These are phyloP conservation scores for Sebastes dallii DNA, from an alignment of 2,797 vertebrate species.

Conservation along the genomic window DNA sequence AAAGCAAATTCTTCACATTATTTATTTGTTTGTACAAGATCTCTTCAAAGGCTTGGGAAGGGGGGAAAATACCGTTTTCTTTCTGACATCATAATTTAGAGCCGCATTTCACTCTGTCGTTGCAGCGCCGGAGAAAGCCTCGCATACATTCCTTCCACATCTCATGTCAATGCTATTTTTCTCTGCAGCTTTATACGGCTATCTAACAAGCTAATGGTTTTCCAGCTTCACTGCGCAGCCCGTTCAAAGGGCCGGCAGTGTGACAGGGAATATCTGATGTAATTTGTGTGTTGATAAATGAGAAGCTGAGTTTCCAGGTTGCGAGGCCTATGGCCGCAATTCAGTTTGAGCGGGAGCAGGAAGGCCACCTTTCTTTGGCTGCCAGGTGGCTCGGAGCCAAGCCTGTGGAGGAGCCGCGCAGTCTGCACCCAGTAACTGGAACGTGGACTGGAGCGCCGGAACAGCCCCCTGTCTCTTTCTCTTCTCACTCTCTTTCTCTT, in stretches of 20 bases:
- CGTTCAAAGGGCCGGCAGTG: conserved; percentile 73
- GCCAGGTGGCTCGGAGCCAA: conserved; percentile 85
- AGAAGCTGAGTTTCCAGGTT: conserved; percentile 83
- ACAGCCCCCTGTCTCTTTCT: conserved; percentile 68
- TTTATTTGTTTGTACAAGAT: conserved; percentile 79
- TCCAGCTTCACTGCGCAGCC: conserved; percentile 62
- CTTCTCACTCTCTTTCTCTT: conserved; percentile 22
- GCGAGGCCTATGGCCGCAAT: conserved; percentile 77
- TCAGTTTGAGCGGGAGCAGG: conserved; percentile 81
- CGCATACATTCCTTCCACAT: conserved; percentile 78
- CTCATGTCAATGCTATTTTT: conserved; percentile 75
- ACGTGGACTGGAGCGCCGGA: conserved; percentile 72
- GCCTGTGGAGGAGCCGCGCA: conserved; percentile 81
- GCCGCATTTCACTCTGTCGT: conserved; percentile 73
- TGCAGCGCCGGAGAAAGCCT: conserved; percentile 64
- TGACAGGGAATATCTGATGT: conserved; percentile 82
- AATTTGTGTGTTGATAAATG: conserved; percentile 86
- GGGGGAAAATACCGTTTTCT: conserved; percentile 65
- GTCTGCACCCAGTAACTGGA: conserved; percentile 86
- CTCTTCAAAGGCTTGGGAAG: conserved; percentile 71
- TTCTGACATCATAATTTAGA: conserved; percentile 78
- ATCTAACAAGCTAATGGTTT: conserved; percentile 79
- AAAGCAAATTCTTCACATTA: conserved; percentile 80
- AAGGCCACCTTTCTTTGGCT: conserved; percentile 88
- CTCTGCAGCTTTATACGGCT: conserved; percentile 77